Base-by-base conservation (phyloP, 2,888 invertebrate species). In the Prostheceraeus crozeri region DNA sequence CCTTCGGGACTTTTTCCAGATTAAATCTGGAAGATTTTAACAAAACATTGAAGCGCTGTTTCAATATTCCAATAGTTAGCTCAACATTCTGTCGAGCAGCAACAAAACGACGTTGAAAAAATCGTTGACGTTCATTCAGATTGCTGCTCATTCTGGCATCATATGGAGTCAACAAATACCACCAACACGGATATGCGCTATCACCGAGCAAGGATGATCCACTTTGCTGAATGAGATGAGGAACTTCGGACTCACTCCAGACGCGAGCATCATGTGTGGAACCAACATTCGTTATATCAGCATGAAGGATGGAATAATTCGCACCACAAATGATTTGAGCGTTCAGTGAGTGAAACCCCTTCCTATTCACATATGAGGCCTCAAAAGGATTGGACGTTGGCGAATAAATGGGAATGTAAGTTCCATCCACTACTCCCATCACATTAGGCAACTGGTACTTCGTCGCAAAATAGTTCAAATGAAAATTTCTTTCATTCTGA, bases 351-450 rank as follows among this genome's bases (percentile, higher is more conserved):
- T 67, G 66, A 35, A 28, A 65, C 1, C 45, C 14, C 58, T 68
- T 68, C 30, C 65, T 53, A 28, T 60, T 64, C 0, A 67, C 63
- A 59, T 59, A 68, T 1, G 35, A 28, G 0, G 25, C 8, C 35
- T 65, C 63, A n/a, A 8, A 40, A 40, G 40, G 40, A 45, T 65
- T 35, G 14, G 6, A 16, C 19, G 40, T 8, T 1, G 65, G 64
- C 2, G 65, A 35, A 33, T 55, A 19, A 1, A 67, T 67, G 1
- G 62, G 56, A 14, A 64, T 36, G 4, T 68, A 66, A 6, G 65
- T 66, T 0, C 67, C 66, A 40, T 68, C 68, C 3, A 67, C 54
- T 11, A 56, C 53, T 19, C 67, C 67, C n/a, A 68, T 57, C 2
- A 66, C 59, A 11, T 63, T 61, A 1, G 66, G 66, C 53, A 68